These are phyloP conservation scores for Perdita meconis DNA, from an alignment of 2,888 invertebrate species.

Conservation along the genomic window DNA sequence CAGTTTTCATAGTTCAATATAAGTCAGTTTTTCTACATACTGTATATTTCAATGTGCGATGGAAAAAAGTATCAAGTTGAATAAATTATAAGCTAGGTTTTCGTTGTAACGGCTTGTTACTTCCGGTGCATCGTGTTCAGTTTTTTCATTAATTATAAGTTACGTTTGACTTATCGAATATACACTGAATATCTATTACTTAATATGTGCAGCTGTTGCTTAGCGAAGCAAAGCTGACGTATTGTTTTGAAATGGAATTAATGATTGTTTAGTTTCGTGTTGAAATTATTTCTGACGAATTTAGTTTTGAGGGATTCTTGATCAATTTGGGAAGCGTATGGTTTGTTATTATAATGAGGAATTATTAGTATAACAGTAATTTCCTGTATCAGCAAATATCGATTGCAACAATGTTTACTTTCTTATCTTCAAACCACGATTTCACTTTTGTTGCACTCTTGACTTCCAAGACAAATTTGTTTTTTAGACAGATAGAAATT, in stretches of 20 bases:
- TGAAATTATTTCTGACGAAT: not conserved
- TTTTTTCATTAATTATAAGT: conserved; percentile 6
- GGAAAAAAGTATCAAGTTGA: not conserved
- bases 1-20: no score
- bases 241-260: not conserved
- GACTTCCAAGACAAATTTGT: not conserved
- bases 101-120: conserved; percentile 2
- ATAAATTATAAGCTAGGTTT: conserved; percentile 11
- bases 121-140: not conserved
- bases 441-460: conserved; percentile 35
- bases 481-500: no score
- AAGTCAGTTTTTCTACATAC: no score
- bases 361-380: conserved; percentile 5
- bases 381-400: conserved; percentile 19
- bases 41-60: no score
- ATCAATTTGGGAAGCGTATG: not conserved
- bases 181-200: not conserved
- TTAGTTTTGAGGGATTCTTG: not conserved
- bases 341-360: not conserved
- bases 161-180: not conserved
- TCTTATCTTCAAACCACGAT: conserved; percentile 13
- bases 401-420: conserved; percentile 25
- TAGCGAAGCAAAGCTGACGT: not conserved
- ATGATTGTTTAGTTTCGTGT: not conserved
- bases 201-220: not conserved